Percentiles rank a stretch among this genome's conserved stretches.
Conservation (phyloP, 2,888 invertebrate genomes). For the Phlogophora meticulosa region DNA sequence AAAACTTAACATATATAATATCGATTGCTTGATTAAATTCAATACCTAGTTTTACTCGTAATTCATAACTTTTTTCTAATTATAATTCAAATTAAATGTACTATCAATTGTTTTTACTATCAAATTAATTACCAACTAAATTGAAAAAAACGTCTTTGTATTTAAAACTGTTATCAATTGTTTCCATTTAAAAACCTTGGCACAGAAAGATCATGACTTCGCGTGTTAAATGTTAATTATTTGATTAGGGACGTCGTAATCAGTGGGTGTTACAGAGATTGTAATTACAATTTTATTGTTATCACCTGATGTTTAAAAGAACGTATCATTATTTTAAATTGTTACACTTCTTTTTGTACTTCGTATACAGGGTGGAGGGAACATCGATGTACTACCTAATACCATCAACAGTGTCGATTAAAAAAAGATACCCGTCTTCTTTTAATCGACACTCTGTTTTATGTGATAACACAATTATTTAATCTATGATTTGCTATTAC, state of each 20-base stretch:
- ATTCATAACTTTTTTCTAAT: too few species aligned
- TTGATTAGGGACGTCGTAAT: constrained; percentile 53
- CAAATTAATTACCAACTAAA: constrained; percentile 24
- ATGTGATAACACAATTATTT: too few species aligned
- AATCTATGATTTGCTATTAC: too few species aligned
- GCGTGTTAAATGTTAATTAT: constrained; percentile 54
- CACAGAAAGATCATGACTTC: constrained; percentile 57
- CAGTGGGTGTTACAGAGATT: constrained; percentile 49
- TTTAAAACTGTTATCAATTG: constrained; percentile 43
- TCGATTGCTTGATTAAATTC: too few species aligned
- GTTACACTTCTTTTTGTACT: constrained; percentile 36
- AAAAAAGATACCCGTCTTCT: too few species aligned
- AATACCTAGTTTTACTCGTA: too few species aligned
- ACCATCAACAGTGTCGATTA: too few species aligned
- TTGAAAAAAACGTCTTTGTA: constrained; percentile 37
- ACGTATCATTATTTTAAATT: constrained; percentile 32
- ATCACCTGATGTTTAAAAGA: constrained; percentile 35
- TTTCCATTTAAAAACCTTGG: constrained; percentile 57
- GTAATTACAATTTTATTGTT: constrained; percentile 37
- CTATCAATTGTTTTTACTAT: constrained; percentile 4
- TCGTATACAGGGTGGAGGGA: too few species aligned
- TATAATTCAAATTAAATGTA: too few species aligned
- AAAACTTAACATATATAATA: too few species aligned
- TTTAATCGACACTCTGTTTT: too few species aligned
- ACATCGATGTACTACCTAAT: too few species aligned